phyloP scores from a whole-genome alignment of 23 tunicate species.

The Styela clava region DNA sequence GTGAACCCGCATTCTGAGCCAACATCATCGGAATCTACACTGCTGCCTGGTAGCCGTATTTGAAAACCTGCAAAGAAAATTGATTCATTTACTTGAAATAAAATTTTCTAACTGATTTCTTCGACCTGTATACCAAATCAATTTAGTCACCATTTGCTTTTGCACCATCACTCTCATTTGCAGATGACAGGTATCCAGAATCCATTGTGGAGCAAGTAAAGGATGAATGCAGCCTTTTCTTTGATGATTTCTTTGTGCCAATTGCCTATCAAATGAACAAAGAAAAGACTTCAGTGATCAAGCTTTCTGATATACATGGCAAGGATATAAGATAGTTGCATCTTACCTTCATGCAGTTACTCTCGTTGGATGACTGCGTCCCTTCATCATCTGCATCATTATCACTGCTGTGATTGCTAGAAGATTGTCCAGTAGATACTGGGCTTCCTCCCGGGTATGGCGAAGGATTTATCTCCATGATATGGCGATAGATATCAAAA shows the following conservation, averaged over 20 bases:
- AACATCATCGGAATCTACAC: slow-evolving; percentile 12
- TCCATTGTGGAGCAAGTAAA: slow-evolving; percentile 12
- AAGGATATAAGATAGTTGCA: no score
- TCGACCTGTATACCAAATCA: no score
- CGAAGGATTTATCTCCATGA: slow-evolving; percentile 58
- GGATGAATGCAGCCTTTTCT: neutral
- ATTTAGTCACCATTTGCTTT: neutral
- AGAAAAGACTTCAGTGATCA: no score
- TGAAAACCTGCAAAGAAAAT: neutral
- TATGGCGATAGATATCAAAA: slow-evolving; percentile 50
- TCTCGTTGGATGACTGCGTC: slow-evolving; percentile 11
- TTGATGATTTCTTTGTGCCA: neutral
- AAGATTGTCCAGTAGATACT: slow-evolving; percentile 21
- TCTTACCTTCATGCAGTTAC: slow-evolving; percentile 4
- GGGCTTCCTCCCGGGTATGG: slow-evolving; percentile 71
- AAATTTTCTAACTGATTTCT: no score
- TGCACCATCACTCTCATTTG: neutral
- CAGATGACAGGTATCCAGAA: slow-evolving; percentile 24
- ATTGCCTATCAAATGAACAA: neutral
- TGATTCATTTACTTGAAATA: neutral
- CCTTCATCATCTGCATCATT: slow-evolving; percentile 59
- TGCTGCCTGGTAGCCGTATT: neutral
- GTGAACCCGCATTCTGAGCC: slow-evolving; percentile 6
- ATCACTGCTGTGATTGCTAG: slow-evolving; percentile 37
- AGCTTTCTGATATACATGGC: no score